Evolutionary conservation across 2,797 vertebrate genomes (phyloP), one percentile per base, ranked within the genome.

Genomic region (Melanotaenia boesemani): DNA sequence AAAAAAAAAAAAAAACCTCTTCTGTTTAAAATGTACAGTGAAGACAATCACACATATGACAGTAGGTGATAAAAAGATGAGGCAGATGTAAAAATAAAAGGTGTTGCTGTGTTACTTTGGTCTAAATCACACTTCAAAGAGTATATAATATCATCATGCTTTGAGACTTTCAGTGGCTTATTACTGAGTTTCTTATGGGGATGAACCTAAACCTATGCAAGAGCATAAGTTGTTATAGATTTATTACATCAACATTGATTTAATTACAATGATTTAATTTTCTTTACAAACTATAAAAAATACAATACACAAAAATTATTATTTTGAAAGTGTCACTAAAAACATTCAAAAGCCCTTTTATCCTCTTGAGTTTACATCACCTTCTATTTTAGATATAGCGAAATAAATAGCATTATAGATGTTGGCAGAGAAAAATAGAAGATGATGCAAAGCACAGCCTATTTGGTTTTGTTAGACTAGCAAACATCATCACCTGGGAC

Each of bases 51-150:
- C 55, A 58, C 59, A 63, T 60, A 63, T 36, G 41, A 4, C 16
- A 24, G 12, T 7, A 7, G 63, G 67, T 84, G 78, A 77, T 54
- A 60, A 62, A 80, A 82, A 82, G 28, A 77, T 13, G 76, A 68
- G 74, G n/a, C 74, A 83, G 54, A 76, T 79, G 68, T 69, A 37
- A 82, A 41, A 83, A 48, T 55, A 56, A 78, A 76, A 72, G 72
- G 63, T 70, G 76, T 65, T 69, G 65, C 44, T 50, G 4, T 50
- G 39, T 77, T 37, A 74, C 57, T 81, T 54, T 18, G 59, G 28
- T 77, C 41, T 60, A 65, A 50, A 73, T 87, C 74, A 80, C 82
- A 88, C 71, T 52, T 77, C 22, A 24, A 34, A 22, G 55, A 70
- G 24, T 18, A 70, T 63, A 32, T 67, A 50, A 34, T 79, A 41